Percentiles rank a stretch among this genome's conserved stretches.
These are phyloP conservation scores for Nothocercus julius DNA, from an alignment of 2,113 vertebrate species.

Conservation along the genomic window DNA sequence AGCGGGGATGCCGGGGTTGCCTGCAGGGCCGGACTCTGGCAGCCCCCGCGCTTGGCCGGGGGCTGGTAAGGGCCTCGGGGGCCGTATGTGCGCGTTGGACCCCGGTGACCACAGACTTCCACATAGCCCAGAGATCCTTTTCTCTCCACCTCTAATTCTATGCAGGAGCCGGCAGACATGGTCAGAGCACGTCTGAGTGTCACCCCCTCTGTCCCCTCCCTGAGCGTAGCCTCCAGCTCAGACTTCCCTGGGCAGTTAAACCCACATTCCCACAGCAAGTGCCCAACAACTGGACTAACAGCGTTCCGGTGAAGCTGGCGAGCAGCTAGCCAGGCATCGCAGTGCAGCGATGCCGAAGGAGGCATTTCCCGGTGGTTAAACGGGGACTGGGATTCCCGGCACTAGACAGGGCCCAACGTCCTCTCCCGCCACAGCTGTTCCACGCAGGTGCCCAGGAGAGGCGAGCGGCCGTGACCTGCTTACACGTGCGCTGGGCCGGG, in stretches of 20 bases:
- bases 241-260: no score
- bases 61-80: not conserved
- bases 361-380: not conserved
- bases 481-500: no score
- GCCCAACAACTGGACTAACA: no score
- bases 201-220: not conserved
- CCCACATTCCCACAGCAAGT: no score
- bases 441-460: not conserved
- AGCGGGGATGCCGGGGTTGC: not conserved
- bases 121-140: fast-evolving
- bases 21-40: not conserved
- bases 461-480: not conserved
- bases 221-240: not conserved
- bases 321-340: no score
- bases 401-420: no score
- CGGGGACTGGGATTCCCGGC: not conserved
- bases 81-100: fast-evolving
- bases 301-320: no score
- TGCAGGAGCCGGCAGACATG: not conserved
- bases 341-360: not conserved
- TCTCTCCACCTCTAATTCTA: not conserved
- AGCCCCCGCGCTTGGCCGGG: not conserved
- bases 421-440: not conserved
- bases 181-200: not conserved
- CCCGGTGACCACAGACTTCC: fast-evolving